Evolutionary conservation across 2,797 vertebrate species (phyloP), one percentile per base, ranked within the genome.

Genomic region (Melanotaenia nigrans): DNA sequence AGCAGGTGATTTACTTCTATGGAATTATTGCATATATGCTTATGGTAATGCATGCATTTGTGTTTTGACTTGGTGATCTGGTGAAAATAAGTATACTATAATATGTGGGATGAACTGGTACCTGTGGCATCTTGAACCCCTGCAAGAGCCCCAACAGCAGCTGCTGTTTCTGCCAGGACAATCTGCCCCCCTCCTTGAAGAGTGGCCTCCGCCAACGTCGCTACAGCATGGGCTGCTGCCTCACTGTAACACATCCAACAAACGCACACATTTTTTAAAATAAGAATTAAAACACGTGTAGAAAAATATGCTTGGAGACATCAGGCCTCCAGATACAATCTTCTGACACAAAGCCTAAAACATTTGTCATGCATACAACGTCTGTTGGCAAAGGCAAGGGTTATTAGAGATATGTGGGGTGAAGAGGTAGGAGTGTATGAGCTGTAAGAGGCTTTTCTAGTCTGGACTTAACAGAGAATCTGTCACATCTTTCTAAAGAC

Each of bases 181-280:
- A 99, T 99, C 83, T 99, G 98, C 51, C 98, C 98, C 73, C 98
- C 98, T 0, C 97, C 97, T 87, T 99, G 97, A 24, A 99, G 95
- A 74, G 98, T 99, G 85, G 98, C 97, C 89, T 99, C 98, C 0
- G 98, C 97, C 84, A 99, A 85, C 0, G 98, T 99, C 30, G 98
- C 97, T 20, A 99, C 98, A 1, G 98, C 98, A 10, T 99, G 98
- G 66, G 97, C 98, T 0, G 97, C 98, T 16, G 97, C 97, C 94
- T 99, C 97, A 25, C 98, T 99, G 93, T 0, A 84, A 94, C 75
- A 73, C 62, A 91, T 22, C 45, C 87, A 22, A 92, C 67, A 72
- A 13, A 35, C 11, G 32, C 3, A 9, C 12, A 10, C 13, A 30
- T 61, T 71, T 73, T 3, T 22, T 9, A 51, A 22, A 22, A 22